These are phyloP conservation scores for Drosophila teissieri DNA, from an alignment of 1,140 invertebrate species.

Conservation along the genomic window DNA sequence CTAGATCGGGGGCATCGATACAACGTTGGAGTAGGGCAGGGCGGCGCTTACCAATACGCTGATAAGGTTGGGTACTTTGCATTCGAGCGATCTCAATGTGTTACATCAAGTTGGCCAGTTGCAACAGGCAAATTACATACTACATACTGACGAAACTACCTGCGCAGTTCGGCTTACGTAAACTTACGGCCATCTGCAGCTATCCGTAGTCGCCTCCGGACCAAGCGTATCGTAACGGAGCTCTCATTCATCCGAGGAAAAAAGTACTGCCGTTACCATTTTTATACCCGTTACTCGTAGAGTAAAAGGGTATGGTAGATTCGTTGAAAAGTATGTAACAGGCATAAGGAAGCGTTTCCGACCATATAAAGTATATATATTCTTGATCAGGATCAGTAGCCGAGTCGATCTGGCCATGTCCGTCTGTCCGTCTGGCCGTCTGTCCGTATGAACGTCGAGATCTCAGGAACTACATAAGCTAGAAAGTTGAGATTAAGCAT, in stretches of 20 bases:
- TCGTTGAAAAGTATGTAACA: too few species aligned
- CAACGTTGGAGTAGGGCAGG: constrained; percentile 6
- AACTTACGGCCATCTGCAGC: constrained; percentile 27
- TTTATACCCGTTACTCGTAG: too few species aligned
- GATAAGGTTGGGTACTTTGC: constrained; percentile 35
- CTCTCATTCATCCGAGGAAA: constrained; percentile 4
- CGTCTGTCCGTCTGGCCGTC: too few species aligned
- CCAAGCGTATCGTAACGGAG: constrained; percentile 42
- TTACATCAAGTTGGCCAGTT: constrained; percentile 43
- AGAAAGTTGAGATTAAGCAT: too few species aligned
- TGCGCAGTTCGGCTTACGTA: constrained; percentile 49
- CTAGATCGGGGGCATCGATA: constrained; percentile 46
- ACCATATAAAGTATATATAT: too few species aligned
- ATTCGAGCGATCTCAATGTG: constrained; percentile 32
- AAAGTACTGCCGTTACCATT: constrained; percentile 10
- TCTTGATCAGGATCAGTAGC: too few species aligned
- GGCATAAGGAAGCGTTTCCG: too few species aligned
- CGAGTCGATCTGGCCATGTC: too few species aligned
- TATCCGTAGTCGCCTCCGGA: constrained; percentile 37
- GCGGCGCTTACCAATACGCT: constrained; percentile 6
- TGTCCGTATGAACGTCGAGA: too few species aligned
- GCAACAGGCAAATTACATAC: constrained; percentile 65
- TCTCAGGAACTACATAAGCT: too few species aligned
- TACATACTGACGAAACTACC: constrained; percentile 62
- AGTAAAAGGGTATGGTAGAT: too few species aligned